Percentiles rank a stretch among this genome's conserved stretches.
These are phyloP conservation scores for Neosilurus hyrtlii DNA, from an alignment of 2,797 vertebrate genomes.

Conservation along the genomic window DNA sequence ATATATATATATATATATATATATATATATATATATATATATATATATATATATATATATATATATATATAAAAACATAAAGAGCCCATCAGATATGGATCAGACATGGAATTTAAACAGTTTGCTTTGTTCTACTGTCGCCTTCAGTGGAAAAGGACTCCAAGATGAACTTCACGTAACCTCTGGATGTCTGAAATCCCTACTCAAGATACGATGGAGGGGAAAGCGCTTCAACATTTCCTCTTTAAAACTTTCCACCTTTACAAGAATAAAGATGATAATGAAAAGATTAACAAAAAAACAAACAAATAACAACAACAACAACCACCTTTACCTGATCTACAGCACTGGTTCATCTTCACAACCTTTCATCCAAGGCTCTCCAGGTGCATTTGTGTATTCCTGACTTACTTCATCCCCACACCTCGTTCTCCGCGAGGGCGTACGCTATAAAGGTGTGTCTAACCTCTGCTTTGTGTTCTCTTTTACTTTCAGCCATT, in stretches of 20 bases:
- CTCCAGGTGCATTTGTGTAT: not conserved
- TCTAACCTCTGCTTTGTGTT: not conserved
- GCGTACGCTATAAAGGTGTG: conserved; percentile 30
- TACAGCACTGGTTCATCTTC: not conserved
- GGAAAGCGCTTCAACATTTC: not conserved
- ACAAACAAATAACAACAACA: too few species aligned
- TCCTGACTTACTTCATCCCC: not conserved
- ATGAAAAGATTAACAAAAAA: too few species aligned
- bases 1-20: too few species aligned
- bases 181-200: not conserved
- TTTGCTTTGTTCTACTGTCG: too few species aligned
- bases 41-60: too few species aligned
- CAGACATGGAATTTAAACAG: not conserved
- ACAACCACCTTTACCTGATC: not conserved
- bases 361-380: not conserved
- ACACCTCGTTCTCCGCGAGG: not conserved
- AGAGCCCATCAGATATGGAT: not conserved
- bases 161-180: not conserved
- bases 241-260: not conserved
- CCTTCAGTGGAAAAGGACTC: not conserved
- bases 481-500: conserved; percentile 3
- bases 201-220: not conserved
- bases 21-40: too few species aligned
- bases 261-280: not conserved
- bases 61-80: too few species aligned